A percentile compares a stretch with the other conserved stretches of the same genome.
phyloP scores from a whole-genome alignment of 53 echinoderm and acorn worm species.

The Paelopatides confundens region DNA sequence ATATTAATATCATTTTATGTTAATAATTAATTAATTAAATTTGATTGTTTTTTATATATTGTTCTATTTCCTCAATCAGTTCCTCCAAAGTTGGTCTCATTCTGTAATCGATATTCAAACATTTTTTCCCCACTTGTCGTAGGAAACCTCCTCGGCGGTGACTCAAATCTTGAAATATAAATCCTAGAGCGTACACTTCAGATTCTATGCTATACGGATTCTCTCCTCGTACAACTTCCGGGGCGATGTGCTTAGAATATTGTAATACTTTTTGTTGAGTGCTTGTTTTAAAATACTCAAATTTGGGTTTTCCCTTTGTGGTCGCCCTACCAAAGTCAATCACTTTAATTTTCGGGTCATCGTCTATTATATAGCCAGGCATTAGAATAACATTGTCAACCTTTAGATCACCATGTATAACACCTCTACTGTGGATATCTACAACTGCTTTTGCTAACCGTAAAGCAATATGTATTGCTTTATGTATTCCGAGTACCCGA shows the following conservation, averaged over 20 bases:
- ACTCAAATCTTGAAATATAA: neutral
- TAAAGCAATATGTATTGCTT: neutral
- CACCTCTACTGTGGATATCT: neutral
- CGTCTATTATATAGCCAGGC: neutral
- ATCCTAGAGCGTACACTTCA: neutral
- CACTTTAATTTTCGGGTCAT: neutral
- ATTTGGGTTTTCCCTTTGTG: no score
- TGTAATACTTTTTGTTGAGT: neutral
- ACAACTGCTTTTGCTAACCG: neutral
- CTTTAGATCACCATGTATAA: constrained; percentile 14
- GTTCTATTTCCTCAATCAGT: neutral
- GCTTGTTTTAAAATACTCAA: neutral
- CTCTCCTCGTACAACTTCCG: constrained; percentile 1
- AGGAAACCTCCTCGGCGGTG: neutral
- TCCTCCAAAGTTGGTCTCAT: neutral
- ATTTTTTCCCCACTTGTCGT: neutral
- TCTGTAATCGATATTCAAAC: neutral
- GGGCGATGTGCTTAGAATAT: neutral
- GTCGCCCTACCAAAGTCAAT: constrained; percentile 21
- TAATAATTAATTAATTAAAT: neutral
- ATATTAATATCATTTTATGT: neutral
- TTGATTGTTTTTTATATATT: neutral
- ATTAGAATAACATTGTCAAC: neutral
- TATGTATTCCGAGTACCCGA: neutral
- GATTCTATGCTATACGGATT: neutral